phyloP scores from a whole-genome alignment of 23 tunicate species.

The Aplidium turbinatum region DNA sequence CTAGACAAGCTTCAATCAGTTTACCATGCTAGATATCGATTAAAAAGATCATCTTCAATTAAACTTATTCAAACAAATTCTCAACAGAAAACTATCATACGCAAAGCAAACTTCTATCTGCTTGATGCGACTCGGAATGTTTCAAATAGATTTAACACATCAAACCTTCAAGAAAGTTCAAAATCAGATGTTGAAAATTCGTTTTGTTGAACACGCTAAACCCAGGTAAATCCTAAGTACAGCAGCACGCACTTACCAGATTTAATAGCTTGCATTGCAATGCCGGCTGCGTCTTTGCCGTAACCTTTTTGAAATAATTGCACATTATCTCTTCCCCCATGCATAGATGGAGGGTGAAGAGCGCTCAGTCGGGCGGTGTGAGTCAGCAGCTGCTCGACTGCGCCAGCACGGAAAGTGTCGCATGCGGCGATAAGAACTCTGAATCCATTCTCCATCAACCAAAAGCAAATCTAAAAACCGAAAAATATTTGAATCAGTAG shows the following conservation, averaged over 20 bases:
- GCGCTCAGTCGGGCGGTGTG: slow-evolving; percentile 88
- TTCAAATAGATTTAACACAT: too few species aligned
- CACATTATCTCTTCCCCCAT: slow-evolving; percentile 49
- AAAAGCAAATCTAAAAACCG: slow-evolving; percentile 76
- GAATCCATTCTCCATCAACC: slow-evolving; percentile 97
- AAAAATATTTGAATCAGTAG: too few species aligned
- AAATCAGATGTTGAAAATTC: too few species aligned
- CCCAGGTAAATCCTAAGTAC: too few species aligned
- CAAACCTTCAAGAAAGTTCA: too few species aligned
- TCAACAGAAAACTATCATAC: too few species aligned
- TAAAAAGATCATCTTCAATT: too few species aligned
- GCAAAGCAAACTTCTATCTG: too few species aligned
- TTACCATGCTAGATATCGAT: not conserved
- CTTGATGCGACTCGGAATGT: too few species aligned
- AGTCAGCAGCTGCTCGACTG: slow-evolving; percentile 98
- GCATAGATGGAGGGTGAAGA: slow-evolving; percentile 74
- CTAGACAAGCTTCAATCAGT: too few species aligned
- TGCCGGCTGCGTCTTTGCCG: slow-evolving; percentile 98
- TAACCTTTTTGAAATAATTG: slow-evolving; percentile 91
- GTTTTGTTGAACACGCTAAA: too few species aligned
- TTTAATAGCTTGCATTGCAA: slow-evolving; percentile 95
- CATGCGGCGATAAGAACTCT: slow-evolving; percentile 99
- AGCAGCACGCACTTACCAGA: slow-evolving; percentile 61
- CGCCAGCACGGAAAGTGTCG: slow-evolving; percentile 99
- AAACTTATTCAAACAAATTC: too few species aligned